Percentiles rank a stretch among this genome's conserved stretches.
Evolutionary conservation across 2,888 invertebrate species (phyloP).

Genomic region (Mesochorus sp.): DNA sequence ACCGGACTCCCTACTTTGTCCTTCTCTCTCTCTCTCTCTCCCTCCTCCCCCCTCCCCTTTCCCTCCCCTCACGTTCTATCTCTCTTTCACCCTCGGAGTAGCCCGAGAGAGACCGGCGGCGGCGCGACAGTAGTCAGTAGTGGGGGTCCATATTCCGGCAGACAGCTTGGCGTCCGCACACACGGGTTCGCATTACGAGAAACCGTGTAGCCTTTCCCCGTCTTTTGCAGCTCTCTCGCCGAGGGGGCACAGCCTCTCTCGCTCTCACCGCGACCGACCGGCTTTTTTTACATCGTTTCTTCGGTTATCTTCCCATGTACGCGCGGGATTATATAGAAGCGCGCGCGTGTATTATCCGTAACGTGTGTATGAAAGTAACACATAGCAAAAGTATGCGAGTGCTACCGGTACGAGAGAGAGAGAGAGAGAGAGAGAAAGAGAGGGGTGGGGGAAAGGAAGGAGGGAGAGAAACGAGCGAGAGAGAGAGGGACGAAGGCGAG

Average conservation of each 20-base stretch:
- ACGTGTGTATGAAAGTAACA: conserved; percentile 30
- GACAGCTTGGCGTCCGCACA: conserved; percentile 82
- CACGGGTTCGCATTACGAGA: conserved; percentile 75
- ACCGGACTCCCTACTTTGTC: conserved; percentile 19
- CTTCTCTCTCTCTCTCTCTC: conserved; percentile 17
- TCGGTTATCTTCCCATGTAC: conserved; percentile 28
- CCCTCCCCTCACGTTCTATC: conserved; percentile 2
- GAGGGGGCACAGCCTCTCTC: background rate
- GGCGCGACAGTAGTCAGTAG: conserved; percentile 23
- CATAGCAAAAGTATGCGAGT: conserved; percentile 2
- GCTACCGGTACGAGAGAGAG: conserved; percentile 57
- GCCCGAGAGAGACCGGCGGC: background rate
- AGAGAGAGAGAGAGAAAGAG: conserved; percentile 43
- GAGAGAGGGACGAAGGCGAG: conserved; percentile 39
- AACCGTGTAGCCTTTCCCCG: conserved; percentile 71
- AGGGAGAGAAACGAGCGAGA: conserved; percentile 50
- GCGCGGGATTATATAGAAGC: background rate
- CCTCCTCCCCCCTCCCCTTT: conserved; percentile 5
- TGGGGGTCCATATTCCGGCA: conserved; percentile 76
- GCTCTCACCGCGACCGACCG: conserved; percentile 39
- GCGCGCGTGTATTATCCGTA: conserved; percentile 8
- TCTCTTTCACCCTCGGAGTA: background rate
- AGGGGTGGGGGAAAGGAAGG: conserved; percentile 42
- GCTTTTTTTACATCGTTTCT: conserved; percentile 47
- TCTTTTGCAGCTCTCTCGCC: conserved; percentile 63